phyloP scores from a whole-genome alignment of 2,888 invertebrate species.

The Acrobasis suavella region DNA sequence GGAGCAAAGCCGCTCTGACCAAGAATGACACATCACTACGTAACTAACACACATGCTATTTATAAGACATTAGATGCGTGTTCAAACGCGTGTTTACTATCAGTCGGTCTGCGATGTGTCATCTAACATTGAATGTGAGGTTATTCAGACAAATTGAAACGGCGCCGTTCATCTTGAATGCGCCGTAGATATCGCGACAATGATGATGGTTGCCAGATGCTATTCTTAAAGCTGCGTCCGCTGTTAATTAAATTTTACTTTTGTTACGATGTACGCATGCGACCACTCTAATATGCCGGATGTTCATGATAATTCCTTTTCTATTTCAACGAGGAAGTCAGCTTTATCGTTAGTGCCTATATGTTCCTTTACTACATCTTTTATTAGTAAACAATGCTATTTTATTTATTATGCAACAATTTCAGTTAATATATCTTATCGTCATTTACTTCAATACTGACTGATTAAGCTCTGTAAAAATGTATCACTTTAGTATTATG shows the following conservation, averaged over 20 bases:
- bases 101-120: slow-evolving; percentile 73
- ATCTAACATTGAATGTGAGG: slow-evolving; percentile 69
- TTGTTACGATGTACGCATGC: slow-evolving; percentile 28
- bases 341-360: background rate
- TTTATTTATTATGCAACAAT: background rate
- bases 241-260: slow-evolving; percentile 40
- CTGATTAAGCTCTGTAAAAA: background rate
- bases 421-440: background rate
- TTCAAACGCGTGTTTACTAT: slow-evolving; percentile 76
- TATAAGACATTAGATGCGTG: slow-evolving; percentile 68
- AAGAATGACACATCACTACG: slow-evolving; percentile 75
- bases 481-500: background rate
- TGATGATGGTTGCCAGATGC: slow-evolving; percentile 48
- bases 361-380: background rate
- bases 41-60: slow-evolving; percentile 67
- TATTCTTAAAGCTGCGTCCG: slow-evolving; percentile 44
- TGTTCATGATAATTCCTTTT: background rate
- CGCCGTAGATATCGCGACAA: slow-evolving; percentile 35
- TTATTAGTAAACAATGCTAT: background rate
- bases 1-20: slow-evolving; percentile 43
- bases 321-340: background rate
- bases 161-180: slow-evolving; percentile 42
- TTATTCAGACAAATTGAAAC: slow-evolving; percentile 65
- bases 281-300: background rate
- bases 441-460: slow-evolving; percentile 4